Base-by-base conservation (phyloP, 2,888 invertebrate species). In the Acrocyrtus sp. region DNA sequence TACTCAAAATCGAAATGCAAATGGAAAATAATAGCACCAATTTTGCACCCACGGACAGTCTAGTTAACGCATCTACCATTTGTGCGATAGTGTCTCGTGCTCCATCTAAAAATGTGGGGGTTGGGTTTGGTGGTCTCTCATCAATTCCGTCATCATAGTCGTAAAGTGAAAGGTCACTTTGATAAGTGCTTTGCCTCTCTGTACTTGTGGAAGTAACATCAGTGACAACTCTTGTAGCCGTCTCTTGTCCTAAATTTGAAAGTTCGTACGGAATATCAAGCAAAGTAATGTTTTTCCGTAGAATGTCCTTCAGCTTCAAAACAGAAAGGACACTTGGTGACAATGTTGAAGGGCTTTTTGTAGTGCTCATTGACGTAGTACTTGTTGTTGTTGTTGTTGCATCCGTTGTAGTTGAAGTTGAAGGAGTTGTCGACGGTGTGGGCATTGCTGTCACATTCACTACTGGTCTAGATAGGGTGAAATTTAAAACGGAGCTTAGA, bases 21-120 rank as follows among this genome's bases (percentile, higher is more conserved):
- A 76, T 24, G 10, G 69, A 58, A 65, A 78, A 76, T 34, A 78
- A 53, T 3, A 78, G 26, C n/a, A 67, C 54, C 48, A 76, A 68
- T 63, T 74, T 78, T 8, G 76, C 66, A 8, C 57, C 47, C 19
- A 27, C 51, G 17, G 70, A 66, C 12, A 75, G 39, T 41, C 54
- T 29, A 17, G 66, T 69, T 10, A 76, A 51, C n/a, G 74, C 50
- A 26, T 57, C n/a, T 0, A 72, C 51, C 39, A 75, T 60, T 58
- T 67, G 57, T 17, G 47, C 29, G 17, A 75, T 47, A 21, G 67
- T 58, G 21, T 73, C 73, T 47, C 56, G 69, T 24, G 77, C 75
- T 5, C 60, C 75, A 39, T 77, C 69, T 15, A 77, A 27, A 26
- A 77, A 56, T n/a, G 39, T 58, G 17, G 50, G n/a, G 47, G 56